Conservation (phyloP, 37 sponge, comb jelly and placozoan species). For the Halichondria panicea region DNA sequence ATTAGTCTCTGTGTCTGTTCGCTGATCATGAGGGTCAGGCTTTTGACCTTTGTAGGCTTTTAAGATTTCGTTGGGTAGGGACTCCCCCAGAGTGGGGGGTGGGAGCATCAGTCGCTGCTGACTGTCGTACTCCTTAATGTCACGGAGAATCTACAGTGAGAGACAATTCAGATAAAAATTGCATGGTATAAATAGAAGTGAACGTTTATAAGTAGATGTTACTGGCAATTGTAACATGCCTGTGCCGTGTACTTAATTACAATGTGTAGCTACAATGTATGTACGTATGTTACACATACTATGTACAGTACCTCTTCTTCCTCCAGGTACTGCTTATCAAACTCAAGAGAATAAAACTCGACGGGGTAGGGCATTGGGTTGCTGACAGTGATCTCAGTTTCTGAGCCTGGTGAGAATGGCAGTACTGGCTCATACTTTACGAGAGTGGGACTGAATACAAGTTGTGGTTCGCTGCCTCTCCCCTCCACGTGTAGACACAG, state of each 20-base stretch:
- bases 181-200: too few species aligned
- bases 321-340: constrained; percentile 85
- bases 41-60: constrained; percentile 62
- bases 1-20: not conserved
- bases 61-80: constrained; percentile 76
- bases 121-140: constrained; percentile 73
- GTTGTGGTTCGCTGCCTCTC: constrained; percentile 82
- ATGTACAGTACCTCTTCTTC: constrained; percentile 79
- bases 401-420: constrained; percentile 84
- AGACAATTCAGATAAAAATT: not conserved
- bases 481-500: constrained; percentile 67
- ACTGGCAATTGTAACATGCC: too few species aligned
- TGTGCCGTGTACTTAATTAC: too few species aligned
- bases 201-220: too few species aligned
- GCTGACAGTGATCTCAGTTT: constrained; percentile 72
- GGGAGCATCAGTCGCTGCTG: constrained; percentile 81
- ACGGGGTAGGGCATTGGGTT: constrained; percentile 89
- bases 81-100: constrained; percentile 69
- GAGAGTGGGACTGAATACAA: constrained; percentile 74
- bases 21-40: not conserved
- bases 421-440: constrained; percentile 87
- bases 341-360: constrained; percentile 97
- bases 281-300: too few species aligned
- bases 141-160: constrained; percentile 66
- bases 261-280: too few species aligned